Conservation (phyloP, 2,888 invertebrate genomes). For the Andrena praecox region DNA sequence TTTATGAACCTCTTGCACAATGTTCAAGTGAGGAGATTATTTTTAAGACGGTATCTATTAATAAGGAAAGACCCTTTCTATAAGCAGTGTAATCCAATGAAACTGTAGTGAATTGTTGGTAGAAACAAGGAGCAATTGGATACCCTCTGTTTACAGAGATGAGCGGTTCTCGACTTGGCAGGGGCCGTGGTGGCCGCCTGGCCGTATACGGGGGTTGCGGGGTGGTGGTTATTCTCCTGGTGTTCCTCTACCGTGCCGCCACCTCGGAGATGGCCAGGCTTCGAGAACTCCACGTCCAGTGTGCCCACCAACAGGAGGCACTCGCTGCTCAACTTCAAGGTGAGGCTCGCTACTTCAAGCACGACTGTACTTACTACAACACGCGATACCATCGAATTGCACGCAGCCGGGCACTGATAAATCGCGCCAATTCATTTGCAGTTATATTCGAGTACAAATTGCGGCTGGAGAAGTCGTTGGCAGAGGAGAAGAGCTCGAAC, state of each 20-base stretch:
- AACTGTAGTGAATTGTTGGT: not conserved
- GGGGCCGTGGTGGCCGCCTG: slow-evolving; percentile 82
- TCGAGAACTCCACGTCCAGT: slow-evolving; percentile 79
- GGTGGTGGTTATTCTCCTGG: slow-evolving; percentile 75
- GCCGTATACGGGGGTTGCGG: slow-evolving; percentile 79
- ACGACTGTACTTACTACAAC: not conserved
- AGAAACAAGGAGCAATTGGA: not conserved
- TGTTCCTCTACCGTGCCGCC: slow-evolving; percentile 80
- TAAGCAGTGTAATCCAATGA: not conserved
- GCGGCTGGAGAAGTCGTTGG: slow-evolving; percentile 81
- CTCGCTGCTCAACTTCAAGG: slow-evolving; percentile 82
- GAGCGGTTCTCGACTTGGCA: slow-evolving; percentile 83
- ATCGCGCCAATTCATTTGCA: slow-evolving; percentile 58
- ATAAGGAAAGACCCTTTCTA: not conserved
- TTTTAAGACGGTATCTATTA: not conserved
- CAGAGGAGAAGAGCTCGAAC: slow-evolving; percentile 83
- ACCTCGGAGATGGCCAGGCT: slow-evolving; percentile 82
- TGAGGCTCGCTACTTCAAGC: slow-evolving; percentile 42
- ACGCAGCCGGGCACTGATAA: not conserved
- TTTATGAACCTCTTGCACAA: too few relatives aligned
- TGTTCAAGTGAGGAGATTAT: too few relatives aligned
- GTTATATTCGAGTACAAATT: slow-evolving; percentile 83
- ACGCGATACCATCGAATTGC: too few relatives aligned
- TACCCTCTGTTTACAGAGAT: slow-evolving; percentile 74
- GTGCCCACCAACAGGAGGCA: slow-evolving; percentile 81